phyloP scores from a whole-genome alignment of 2,888 invertebrate species.

The Podotricha telesiphe region DNA sequence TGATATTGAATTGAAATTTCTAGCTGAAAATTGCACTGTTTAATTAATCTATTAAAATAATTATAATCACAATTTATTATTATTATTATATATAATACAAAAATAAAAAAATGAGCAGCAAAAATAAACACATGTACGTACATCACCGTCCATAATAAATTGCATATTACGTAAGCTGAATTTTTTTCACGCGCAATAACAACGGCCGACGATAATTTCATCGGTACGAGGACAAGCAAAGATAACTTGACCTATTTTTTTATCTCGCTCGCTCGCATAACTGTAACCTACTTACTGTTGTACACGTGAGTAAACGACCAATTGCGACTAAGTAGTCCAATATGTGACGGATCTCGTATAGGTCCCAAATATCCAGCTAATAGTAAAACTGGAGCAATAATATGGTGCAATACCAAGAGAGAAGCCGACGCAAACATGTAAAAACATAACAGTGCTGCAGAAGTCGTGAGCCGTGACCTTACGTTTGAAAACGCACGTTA shows the following conservation, averaged over 20 bases:
- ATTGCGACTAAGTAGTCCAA: constrained; percentile 62
- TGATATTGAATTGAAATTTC: not conserved
- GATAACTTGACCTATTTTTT: constrained; percentile 84
- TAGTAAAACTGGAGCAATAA: not conserved
- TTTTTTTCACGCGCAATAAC: constrained; percentile 74
- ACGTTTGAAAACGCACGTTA: not conserved
- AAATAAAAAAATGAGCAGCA: not conserved
- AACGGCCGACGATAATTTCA: constrained; percentile 71
- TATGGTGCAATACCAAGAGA: not conserved
- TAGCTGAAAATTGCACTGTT: too few relatives aligned
- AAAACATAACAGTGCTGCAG: not conserved
- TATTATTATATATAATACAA: constrained; percentile 9
- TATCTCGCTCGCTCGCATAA: constrained; percentile 74
- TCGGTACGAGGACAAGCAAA: constrained; percentile 78
- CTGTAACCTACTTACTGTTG: constrained; percentile 75
- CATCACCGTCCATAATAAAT: constrained; percentile 37
- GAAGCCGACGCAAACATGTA: not conserved
- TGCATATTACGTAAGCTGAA: constrained; percentile 65
- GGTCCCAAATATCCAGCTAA: constrained; percentile 50
- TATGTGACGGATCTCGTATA: constrained; percentile 50
- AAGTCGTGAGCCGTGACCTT: not conserved
- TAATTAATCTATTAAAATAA: not conserved
- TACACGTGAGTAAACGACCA: constrained; percentile 63
- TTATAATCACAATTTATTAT: not conserved
- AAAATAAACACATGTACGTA: constrained; percentile 5